Conservation (phyloP, 30 jellyfish, hydroid and myxozoan genomes). For the Aurelia aurita complex sp. Pacific region DNA sequence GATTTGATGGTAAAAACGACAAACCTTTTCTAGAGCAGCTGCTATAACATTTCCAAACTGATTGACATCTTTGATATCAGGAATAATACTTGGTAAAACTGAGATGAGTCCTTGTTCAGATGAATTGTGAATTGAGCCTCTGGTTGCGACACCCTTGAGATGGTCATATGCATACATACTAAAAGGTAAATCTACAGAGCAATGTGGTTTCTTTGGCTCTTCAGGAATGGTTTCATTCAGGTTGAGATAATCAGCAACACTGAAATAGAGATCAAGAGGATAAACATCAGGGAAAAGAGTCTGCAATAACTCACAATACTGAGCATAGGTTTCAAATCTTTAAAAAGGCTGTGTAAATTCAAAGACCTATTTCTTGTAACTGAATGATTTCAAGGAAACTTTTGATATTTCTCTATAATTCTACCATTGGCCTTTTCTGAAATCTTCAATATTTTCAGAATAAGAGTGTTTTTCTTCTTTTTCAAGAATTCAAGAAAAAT, state of each 20-base stretch:
- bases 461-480: too few relatives aligned
- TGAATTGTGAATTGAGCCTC: conserved; percentile 43
- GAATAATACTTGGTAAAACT: conserved; percentile 74
- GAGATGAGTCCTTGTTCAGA: conserved; percentile 84
- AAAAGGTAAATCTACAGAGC: conserved; percentile 76
- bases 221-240: conserved; percentile 15
- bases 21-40: conserved; percentile 76
- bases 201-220: conserved; percentile 67
- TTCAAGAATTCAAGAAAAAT: too few relatives aligned
- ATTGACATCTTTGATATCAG: conserved; percentile 63
- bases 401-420: too few relatives aligned
- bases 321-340: background rate
- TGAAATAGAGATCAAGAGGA: conserved; percentile 3
- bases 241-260: conserved; percentile 73
- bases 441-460: too few relatives aligned
- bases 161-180: conserved; percentile 96
- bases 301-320: background rate
- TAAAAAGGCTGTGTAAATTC: too few relatives aligned
- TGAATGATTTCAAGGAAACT: too few relatives aligned
- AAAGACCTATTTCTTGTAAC: too few relatives aligned
- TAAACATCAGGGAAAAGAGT: too few relatives aligned
- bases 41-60: conserved; percentile 82
- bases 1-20: background rate
- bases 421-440: too few relatives aligned
- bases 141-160: conserved; percentile 81